A percentile compares a stretch with the other conserved stretches of the same genome.
phyloP scores from a whole-genome alignment of 2,113 vertebrate species.

The Sclerurus mexicanus region DNA sequence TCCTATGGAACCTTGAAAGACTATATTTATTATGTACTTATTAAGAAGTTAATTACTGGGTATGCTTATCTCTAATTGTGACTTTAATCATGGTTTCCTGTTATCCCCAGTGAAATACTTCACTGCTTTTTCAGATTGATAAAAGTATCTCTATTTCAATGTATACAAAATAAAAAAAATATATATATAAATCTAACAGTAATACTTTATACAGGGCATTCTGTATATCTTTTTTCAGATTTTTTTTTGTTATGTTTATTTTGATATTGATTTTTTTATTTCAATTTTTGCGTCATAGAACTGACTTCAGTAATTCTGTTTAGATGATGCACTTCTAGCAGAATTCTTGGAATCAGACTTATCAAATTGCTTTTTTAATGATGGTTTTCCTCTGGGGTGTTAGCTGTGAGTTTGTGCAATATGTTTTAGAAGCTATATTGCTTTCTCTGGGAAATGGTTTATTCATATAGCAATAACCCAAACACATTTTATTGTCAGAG shows the following conservation, averaged over 20 bases:
- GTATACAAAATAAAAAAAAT: neutral
- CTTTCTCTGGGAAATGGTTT: slow-evolving; percentile 46
- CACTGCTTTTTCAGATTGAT: neutral
- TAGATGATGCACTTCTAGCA: neutral
- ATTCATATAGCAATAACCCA: slow-evolving; percentile 58
- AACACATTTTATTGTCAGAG: slow-evolving; percentile 23
- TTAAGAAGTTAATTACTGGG: neutral
- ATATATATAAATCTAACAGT: neutral
- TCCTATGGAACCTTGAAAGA: neutral
- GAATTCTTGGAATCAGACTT: slow-evolving; percentile 32
- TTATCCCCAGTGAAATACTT: neutral
- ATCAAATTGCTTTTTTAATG: slow-evolving; percentile 48
- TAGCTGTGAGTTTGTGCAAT: slow-evolving; percentile 5
- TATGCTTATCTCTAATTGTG: neutral
- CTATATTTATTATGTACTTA: neutral
- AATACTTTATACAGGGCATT: neutral
- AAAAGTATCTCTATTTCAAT: neutral
- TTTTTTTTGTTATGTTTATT: neutral
- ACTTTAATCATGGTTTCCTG: neutral
- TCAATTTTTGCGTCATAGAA: neutral
- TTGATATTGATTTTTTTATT: neutral
- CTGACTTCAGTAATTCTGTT: neutral
- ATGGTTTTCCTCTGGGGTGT: slow-evolving; percentile 7
- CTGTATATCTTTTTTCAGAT: neutral
- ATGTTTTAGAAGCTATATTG: slow-evolving; percentile 28